phyloP scores from a whole-genome alignment of 1,140 invertebrate genomes.

The Bombus vancouverensis region DNA sequence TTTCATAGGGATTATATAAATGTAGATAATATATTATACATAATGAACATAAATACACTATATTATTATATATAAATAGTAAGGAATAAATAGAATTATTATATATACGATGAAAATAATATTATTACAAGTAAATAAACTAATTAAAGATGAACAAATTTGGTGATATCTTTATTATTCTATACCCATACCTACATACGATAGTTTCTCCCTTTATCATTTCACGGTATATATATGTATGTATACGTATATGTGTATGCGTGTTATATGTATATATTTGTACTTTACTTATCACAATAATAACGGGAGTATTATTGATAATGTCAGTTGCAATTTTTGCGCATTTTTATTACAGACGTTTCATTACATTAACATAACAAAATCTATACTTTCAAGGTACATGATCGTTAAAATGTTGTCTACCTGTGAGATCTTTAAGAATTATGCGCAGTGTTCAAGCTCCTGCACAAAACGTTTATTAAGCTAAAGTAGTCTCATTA shows the following conservation, averaged over 20 bases:
- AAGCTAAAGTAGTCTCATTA: slow-evolving; percentile 64
- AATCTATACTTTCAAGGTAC: slow-evolving; percentile 83
- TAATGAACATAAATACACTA: slow-evolving; percentile 82
- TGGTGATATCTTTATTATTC: slow-evolving; percentile 42
- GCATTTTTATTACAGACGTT: slow-evolving; percentile 80
- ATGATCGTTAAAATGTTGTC: slow-evolving; percentile 80
- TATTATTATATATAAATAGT: slow-evolving; percentile 82
- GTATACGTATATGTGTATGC: not conserved
- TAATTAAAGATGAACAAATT: slow-evolving; percentile 81
- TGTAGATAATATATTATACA: slow-evolving; percentile 83
- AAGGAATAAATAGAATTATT: slow-evolving; percentile 81
- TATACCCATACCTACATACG: slow-evolving; percentile 30
- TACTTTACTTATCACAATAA: slow-evolving; percentile 45
- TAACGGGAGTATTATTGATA: slow-evolving; percentile 49
- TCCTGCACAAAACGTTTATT: slow-evolving; percentile 65
- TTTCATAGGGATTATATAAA: slow-evolving; percentile 83
- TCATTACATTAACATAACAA: slow-evolving; percentile 82
- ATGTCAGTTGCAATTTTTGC: slow-evolving; percentile 66
- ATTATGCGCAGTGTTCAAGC: slow-evolving; percentile 78
- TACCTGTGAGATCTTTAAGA: slow-evolving; percentile 79
- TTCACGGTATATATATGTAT: not conserved
- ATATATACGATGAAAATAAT: slow-evolving; percentile 80
- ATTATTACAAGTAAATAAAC: slow-evolving; percentile 83
- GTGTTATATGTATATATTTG: slow-evolving; percentile 29
- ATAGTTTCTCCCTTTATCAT: not conserved